Conservation (phyloP, 1,140 invertebrate species). For the Cotesia chilonis region DNA sequence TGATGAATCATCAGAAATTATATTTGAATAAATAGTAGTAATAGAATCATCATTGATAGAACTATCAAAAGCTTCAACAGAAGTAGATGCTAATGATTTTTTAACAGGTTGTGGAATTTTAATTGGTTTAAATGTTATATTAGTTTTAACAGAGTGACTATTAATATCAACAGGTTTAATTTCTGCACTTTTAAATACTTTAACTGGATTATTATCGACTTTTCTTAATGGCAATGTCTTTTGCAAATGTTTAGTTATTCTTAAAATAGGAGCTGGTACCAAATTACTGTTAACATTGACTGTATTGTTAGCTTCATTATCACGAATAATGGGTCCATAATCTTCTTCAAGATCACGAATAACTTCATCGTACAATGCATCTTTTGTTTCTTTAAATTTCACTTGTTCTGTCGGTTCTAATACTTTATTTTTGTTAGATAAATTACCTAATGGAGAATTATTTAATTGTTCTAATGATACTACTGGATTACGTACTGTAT, state of each 20-base stretch:
- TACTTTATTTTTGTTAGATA: too few species aligned
- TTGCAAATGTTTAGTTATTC: conserved; percentile 50
- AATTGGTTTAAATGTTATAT: conserved; percentile 48
- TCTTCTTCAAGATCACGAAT: conserved; percentile 4
- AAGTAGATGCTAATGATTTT: conserved; percentile 36
- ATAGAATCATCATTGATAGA: conserved; percentile 33
- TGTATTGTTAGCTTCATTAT: too few species aligned
- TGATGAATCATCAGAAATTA: too few species aligned
- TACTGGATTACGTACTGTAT: neutral
- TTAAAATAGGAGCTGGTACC: conserved; percentile 48
- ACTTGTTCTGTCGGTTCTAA: neutral
- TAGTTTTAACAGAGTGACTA: conserved; percentile 14
- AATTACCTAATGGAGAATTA: too few species aligned
- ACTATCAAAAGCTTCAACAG: conserved; percentile 41
- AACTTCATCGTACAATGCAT: conserved; percentile 28
- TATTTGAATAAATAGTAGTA: neutral
- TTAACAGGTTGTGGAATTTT: conserved; percentile 40
- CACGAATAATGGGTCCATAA: too few species aligned
- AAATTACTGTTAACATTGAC: conserved; percentile 42
- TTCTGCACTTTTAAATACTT: conserved; percentile 50
- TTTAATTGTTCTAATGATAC: neutral
- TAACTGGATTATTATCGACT: conserved; percentile 33
- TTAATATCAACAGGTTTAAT: conserved; percentile 49
- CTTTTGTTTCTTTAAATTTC: neutral
- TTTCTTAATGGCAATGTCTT: conserved; percentile 40